Evolutionary conservation across 1,140 invertebrate genomes (phyloP), one percentile per base, ranked within the genome.

Genomic region (Phortica variegata): DNA sequence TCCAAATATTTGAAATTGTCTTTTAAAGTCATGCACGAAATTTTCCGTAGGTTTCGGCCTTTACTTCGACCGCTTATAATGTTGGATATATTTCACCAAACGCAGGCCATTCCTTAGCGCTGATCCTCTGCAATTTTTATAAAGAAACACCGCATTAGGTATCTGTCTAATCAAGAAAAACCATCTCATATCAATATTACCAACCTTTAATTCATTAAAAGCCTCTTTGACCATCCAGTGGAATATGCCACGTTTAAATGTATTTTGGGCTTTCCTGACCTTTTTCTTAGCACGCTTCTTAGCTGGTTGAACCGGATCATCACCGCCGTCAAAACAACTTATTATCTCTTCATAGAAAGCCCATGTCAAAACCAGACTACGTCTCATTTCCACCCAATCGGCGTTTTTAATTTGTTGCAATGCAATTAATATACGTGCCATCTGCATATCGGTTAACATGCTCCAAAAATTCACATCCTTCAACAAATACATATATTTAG

Each of bases 141-240:
- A 1, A 5, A 26, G 0, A 6, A 20, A 18, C 16, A n/a, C 1
- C 13, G 7, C 16, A 15, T 17, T 26, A 37, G 16, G n/a, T n/a
- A n/a, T n/a, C n/a, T 20, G 2, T 41, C 18, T 26, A 12, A 19
- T 9, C 38, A 10, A 20, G 4, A 15, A 26, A 5, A 12, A 19
- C 8, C 20, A 17, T 36, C 3, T 17, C 8, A 9, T 26, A n/a
- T n/a, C 26, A 70, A 13, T 77, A 79, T 43, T 45, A 17, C 36
- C 12, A 19, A 66, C 62, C 51, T 66, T 60, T 1, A 66, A 36
- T 33, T 66, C 62, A 19, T 59, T 47, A 1, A 57, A 57, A 4
- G 63, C 56, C 43, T 68, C 60, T 31, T 57, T 66, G 33, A 56
- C 60, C 13, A 62, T 18, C 62, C 62, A 66, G 26, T 66, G 62